Conservation (phyloP, 1,140 invertebrate genomes). For the Uloborus diversus region DNA sequence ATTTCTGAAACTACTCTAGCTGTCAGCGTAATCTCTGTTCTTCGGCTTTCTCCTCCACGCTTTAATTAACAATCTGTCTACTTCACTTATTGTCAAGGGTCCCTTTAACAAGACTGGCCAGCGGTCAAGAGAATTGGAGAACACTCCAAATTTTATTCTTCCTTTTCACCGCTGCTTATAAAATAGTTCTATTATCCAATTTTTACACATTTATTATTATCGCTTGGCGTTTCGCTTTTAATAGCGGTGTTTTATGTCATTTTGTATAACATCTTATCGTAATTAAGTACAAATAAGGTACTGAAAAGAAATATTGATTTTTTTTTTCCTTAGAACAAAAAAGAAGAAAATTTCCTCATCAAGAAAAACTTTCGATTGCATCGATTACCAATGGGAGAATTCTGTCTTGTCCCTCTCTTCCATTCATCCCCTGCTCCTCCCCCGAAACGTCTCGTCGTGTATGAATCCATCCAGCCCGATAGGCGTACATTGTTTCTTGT, state of each 20-base stretch:
- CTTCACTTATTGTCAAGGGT: slow-evolving; percentile 21
- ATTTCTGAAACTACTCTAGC: no score
- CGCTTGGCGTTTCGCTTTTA: not conserved
- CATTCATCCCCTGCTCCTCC: not conserved
- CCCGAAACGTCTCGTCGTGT: not conserved
- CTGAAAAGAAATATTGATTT: slow-evolving; percentile 54
- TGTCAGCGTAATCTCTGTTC: no score
- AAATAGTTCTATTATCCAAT: slow-evolving; percentile 43
- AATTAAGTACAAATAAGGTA: slow-evolving; percentile 56
- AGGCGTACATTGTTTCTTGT: slow-evolving; percentile 54
- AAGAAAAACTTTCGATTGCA: slow-evolving; percentile 54
- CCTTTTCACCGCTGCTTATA: slow-evolving; percentile 1
- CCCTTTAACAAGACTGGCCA: not conserved
- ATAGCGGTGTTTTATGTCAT: slow-evolving; percentile 52
- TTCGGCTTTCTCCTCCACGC: no score
- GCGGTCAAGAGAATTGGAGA: slow-evolving; percentile 6
- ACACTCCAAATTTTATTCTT: not conserved
- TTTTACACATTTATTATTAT: slow-evolving; percentile 48
- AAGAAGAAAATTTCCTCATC: slow-evolving; percentile 49
- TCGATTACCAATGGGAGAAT: slow-evolving; percentile 53
- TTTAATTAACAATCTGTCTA: slow-evolving; percentile 22
- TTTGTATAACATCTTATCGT: slow-evolving; percentile 54
- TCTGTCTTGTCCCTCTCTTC: not conserved
- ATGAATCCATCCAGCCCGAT: slow-evolving; percentile 47
- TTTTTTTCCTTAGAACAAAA: slow-evolving; percentile 30